A percentile compares a stretch with the other conserved stretches of the same genome.
phyloP scores from a whole-genome alignment of 2,797 vertebrate species.

The Periparus ater region DNA sequence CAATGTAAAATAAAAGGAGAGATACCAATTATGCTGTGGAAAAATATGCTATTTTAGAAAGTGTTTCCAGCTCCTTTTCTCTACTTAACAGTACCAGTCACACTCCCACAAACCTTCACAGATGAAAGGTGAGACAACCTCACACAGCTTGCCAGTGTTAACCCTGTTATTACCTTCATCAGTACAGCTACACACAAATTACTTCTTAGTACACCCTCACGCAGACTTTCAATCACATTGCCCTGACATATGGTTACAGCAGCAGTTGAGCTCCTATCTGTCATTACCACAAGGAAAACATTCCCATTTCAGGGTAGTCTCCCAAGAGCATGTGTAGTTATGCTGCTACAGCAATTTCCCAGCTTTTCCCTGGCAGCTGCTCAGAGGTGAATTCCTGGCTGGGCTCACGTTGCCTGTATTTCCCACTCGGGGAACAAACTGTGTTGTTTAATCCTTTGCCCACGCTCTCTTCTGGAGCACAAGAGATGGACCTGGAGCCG shows the following conservation, averaged over 20 bases:
- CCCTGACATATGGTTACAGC: conserved; percentile 2
- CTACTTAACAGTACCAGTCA: conserved; percentile 28
- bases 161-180: conserved; percentile 49
- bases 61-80: conserved; percentile 44
- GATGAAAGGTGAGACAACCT: conserved; percentile 60
- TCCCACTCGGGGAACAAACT: not conserved
- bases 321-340: not conserved
- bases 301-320: not conserved
- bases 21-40: not conserved
- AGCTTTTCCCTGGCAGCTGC: conserved; percentile 12
- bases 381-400: conserved; percentile 9
- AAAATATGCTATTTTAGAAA: conserved; percentile 43
- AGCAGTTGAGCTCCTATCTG: conserved; percentile 19
- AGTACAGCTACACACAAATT: not conserved
- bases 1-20: conserved; percentile 12
- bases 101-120: conserved; percentile 49
- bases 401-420: not conserved
- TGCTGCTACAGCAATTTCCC: not conserved
- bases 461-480: not conserved
- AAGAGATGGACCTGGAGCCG: not conserved
- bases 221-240: not conserved
- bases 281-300: conserved; percentile 28
- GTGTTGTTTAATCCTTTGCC: not conserved
- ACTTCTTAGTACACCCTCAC: not conserved
- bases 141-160: conserved; percentile 11